phyloP scores from a whole-genome alignment of 2,113 vertebrate species.

The Ivindomyrus marchei region DNA sequence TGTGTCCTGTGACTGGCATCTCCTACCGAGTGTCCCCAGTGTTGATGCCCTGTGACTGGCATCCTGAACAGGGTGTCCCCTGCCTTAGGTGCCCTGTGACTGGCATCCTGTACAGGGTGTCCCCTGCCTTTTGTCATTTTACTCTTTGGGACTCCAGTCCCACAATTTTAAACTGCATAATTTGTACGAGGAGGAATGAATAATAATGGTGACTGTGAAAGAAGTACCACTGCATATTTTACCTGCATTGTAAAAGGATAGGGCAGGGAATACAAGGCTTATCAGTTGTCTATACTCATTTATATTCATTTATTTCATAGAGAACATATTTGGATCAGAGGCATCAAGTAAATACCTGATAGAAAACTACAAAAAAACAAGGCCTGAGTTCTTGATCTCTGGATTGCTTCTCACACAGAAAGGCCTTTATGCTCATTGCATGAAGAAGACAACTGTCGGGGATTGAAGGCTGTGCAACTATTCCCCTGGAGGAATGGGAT shows the following conservation, averaged over 20 bases:
- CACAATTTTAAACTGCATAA: not conserved
- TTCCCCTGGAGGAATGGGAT: slow-evolving; percentile 36
- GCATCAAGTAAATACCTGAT: not conserved
- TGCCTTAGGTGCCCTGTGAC: not conserved
- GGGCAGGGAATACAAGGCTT: not conserved
- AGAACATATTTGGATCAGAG: not conserved
- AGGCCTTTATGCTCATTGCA: slow-evolving; percentile 19
- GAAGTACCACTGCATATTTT: not conserved
- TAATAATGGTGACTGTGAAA: not conserved
- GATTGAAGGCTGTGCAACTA: slow-evolving; percentile 42
- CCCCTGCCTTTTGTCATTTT: not conserved
- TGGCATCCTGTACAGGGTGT: not conserved
- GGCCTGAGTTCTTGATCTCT: slow-evolving; percentile 32
- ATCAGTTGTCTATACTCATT: not conserved
- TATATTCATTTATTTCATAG: not conserved
- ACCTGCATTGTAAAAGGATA: not conserved
- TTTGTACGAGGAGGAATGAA: not conserved
- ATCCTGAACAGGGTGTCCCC: not conserved
- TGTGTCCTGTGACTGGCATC: not conserved
- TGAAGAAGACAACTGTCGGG: slow-evolving; percentile 47
- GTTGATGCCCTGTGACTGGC: not conserved
- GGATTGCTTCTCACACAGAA: slow-evolving; percentile 30
- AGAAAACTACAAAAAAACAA: not conserved
- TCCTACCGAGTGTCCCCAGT: not conserved
- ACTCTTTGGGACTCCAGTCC: not conserved